Evolutionary conservation across 1,140 invertebrate species (phyloP), one percentile per base, ranked within the genome.

Genomic region (Orius laevigatus): DNA sequence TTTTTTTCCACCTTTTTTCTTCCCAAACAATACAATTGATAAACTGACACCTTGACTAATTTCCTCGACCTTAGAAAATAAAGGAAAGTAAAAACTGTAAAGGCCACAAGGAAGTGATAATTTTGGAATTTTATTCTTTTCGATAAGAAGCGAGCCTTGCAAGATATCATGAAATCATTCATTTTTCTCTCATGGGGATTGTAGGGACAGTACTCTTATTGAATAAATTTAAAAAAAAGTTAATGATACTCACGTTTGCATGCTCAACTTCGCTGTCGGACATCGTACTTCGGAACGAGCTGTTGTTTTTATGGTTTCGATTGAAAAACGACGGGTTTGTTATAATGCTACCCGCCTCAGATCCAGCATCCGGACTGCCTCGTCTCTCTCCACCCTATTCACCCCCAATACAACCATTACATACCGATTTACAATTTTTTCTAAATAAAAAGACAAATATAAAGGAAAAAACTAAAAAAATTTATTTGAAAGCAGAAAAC

Each of bases 231-330:
- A 8, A 45, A 14, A 11, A 16, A 45, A n/a, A n/a, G n/a, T 11
- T 19, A 36, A 10, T 4, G 33, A 39, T 60, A 77, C 80, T 81
- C 74, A 88, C 85, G 72, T 83, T 84, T 63, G 80, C 75, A 61
- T 78, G 79, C 68, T 90, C 84, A 60, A 88, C 76, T 71, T 94
- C 91, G 60, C 85, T 91, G 67, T 95, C 91, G 54, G 89, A 93
- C 53, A 91, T 80, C 45, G 89, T 86, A 55, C 85, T 88, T 57
- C 87, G 75, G 67, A 84, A 79, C 40, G 82, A 82, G 59, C 70
- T 62, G 63, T 58, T 71, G 69, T 56, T 60, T 62, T 61, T 62
- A 60, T 51, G 65, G 58, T 58, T 53, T 46, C 61, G 56, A 46
- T 63, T 58, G 36, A 60, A 54, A 57, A 74, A 77, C 50, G 76